These are phyloP conservation scores for Otocyon megalotis DNA, from an alignment of 2,113 vertebrate genomes.

Conservation along the genomic window DNA sequence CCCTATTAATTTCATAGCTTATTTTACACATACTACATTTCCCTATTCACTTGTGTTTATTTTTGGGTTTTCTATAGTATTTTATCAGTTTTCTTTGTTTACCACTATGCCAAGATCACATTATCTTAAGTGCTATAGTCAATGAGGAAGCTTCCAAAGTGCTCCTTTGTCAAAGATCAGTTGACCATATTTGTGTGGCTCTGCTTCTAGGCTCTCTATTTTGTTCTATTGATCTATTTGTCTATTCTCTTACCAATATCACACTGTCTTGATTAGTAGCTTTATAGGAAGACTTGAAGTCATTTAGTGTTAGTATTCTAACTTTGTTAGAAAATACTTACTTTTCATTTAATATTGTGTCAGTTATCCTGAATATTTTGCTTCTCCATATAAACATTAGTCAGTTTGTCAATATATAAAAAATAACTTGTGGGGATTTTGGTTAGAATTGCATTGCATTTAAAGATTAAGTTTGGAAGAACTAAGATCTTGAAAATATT, in stretches of 20 bases:
- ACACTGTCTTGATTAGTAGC: neutral
- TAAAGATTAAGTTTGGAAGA: neutral
- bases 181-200: neutral
- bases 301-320: neutral
- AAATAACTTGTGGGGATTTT: neutral
- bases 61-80: neutral
- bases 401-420: neutral
- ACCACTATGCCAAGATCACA: neutral
- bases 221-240: neutral
- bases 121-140: neutral
- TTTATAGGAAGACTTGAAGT: neutral
- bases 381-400: neutral
- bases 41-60: neutral
- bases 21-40: neutral
- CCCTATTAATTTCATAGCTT: neutral
- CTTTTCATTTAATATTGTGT: neutral
- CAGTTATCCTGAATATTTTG: neutral
- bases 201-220: neutral
- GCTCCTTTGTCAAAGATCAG: neutral
- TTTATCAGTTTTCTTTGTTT: neutral
- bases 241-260: neutral
- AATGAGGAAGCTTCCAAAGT: neutral
- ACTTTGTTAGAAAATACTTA: neutral
- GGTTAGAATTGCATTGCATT: neutral
- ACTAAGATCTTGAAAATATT: neutral